A percentile compares a stretch with the other conserved stretches of the same genome.
phyloP scores from a whole-genome alignment of 2,113 vertebrate species.

The Sphyrna mokarran region DNA sequence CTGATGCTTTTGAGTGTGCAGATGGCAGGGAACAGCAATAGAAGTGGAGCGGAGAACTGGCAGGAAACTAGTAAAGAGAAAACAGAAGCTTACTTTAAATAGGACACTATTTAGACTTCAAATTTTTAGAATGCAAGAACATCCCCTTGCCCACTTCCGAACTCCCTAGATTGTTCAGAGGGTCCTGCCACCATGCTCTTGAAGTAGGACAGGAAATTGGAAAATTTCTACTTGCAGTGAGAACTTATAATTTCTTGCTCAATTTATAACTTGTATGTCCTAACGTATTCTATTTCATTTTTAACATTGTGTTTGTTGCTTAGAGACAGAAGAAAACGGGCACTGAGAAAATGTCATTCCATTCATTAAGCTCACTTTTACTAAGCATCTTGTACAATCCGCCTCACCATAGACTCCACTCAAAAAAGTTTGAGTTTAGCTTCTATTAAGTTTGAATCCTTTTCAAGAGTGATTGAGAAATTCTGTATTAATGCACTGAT shows the following conservation, averaged over 20 bases:
- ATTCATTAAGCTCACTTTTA: neutral
- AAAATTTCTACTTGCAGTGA: neutral
- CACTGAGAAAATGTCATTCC: neutral
- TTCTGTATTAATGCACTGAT: neutral
- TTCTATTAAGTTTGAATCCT: neutral
- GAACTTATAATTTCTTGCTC: neutral
- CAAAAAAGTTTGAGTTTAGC: neutral
- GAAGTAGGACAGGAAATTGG: neutral
- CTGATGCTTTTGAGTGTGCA: neutral
- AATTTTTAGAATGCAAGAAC: neutral
- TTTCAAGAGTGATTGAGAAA: neutral
- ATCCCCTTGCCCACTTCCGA: neutral
- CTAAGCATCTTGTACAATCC: neutral
- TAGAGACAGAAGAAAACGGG: neutral
- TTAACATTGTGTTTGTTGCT: neutral
- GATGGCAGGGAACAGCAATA: neutral
- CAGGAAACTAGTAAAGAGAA: neutral
- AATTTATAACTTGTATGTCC: neutral
- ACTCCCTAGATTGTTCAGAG: neutral
- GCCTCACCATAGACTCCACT: neutral
- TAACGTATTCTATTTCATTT: neutral
- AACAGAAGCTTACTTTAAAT: neutral
- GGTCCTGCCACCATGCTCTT: neutral
- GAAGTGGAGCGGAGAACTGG: neutral
- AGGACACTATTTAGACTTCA: neutral